phyloP scores from a whole-genome alignment of 2,888 invertebrate genomes.

The Melangyna quadrimaculata region DNA sequence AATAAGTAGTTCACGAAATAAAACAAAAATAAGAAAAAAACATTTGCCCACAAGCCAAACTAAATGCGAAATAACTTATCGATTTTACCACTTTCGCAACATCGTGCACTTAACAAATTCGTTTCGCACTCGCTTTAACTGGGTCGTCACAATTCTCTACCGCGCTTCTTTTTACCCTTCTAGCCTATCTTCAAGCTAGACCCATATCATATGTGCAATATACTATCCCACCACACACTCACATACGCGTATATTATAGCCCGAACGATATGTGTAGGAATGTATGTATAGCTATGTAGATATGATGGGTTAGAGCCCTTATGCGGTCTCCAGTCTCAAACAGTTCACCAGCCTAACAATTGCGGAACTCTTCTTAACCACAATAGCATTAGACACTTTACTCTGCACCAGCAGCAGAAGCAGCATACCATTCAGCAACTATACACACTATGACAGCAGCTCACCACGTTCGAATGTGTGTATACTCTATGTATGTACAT shows the following conservation, averaged over 20 bases:
- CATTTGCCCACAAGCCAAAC: conserved; percentile 12
- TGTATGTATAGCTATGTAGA: conserved; percentile 8
- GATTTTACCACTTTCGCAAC: conserved; percentile 71
- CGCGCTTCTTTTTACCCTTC: not conserved
- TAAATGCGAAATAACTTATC: conserved; percentile 63
- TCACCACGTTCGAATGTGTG: conserved; percentile 28
- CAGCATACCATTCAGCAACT: conserved; percentile 14
- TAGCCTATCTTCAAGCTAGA: conserved; percentile 26
- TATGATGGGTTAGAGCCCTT: conserved; percentile 65
- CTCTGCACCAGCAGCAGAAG: conserved; percentile 35
- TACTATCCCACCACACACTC: not conserved
- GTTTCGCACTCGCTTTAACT: conserved; percentile 67
- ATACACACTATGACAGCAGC: conserved; percentile 26
- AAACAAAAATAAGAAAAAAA: conserved; percentile 8
- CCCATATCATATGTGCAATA: conserved; percentile 16
- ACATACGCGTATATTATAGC: not conserved
- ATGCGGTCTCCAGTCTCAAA: conserved; percentile 69
- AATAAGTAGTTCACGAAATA: conserved; percentile 32
- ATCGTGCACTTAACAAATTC: conserved; percentile 70
- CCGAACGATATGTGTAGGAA: not conserved
- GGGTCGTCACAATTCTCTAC: conserved; percentile 54
- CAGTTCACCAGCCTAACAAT: conserved; percentile 71
- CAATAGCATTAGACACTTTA: conserved; percentile 71
- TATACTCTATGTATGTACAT: not conserved
- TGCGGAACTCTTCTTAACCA: conserved; percentile 71